Percentiles rank a stretch among this genome's conserved stretches.
Conservation (phyloP, 1,140 invertebrate genomes). For the Drosophila auraria region DNA sequence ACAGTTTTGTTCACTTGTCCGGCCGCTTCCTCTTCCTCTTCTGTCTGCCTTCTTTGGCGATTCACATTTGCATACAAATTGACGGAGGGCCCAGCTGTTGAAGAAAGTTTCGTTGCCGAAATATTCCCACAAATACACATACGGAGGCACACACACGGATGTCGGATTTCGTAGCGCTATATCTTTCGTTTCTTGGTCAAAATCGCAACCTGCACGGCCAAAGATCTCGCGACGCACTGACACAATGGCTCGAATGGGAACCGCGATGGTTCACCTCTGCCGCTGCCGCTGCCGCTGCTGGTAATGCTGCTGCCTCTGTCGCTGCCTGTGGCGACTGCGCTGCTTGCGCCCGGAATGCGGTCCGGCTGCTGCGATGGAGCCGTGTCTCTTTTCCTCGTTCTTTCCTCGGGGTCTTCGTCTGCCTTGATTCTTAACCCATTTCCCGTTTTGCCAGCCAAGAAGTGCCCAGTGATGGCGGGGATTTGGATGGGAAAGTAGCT, state of each 20-base stretch:
- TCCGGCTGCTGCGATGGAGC: constrained; percentile 33
- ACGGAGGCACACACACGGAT: constrained; percentile 10
- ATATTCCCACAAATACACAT: constrained; percentile 44
- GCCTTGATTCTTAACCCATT: constrained; percentile 73
- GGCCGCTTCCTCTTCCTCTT: constrained; percentile 23
- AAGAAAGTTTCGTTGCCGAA: constrained; percentile 68
- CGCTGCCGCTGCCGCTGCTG: constrained; percentile 4
- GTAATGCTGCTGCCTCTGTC: constrained; percentile 21
- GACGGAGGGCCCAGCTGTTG: constrained; percentile 34
- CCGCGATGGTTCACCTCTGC: constrained; percentile 32
- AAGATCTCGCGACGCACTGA: constrained; percentile 69
- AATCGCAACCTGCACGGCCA: constrained; percentile 49
- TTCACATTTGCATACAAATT: constrained; percentile 55
- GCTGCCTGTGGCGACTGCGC: constrained; percentile 12
- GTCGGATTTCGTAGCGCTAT: constrained; percentile 42
- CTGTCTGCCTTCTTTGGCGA: constrained; percentile 30
- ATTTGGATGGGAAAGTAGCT: neutral
- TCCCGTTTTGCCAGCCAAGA: constrained; percentile 44
- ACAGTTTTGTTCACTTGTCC: constrained; percentile 37
- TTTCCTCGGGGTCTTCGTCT: constrained; percentile 21
- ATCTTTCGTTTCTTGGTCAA: constrained; percentile 12
- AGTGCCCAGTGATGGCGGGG: neutral
- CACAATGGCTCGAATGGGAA: constrained; percentile 23
- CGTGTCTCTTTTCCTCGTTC: constrained; percentile 28
- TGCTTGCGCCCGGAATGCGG: constrained; percentile 33